phyloP scores from a whole-genome alignment of 2,797 vertebrate species.

The Phrynocephalus guinanensis region DNA sequence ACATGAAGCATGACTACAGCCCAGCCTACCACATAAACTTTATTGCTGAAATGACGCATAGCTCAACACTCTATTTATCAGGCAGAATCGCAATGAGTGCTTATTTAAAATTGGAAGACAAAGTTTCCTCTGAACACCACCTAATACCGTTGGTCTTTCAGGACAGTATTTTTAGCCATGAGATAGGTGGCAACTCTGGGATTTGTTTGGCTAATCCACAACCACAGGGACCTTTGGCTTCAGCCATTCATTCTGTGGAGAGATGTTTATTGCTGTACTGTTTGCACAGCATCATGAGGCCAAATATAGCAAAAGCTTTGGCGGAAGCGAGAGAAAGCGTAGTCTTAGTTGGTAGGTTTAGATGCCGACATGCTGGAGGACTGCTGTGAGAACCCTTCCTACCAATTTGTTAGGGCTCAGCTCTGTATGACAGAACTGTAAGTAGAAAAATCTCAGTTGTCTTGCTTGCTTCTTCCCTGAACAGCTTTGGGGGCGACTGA shows the following conservation, averaged over 20 bases:
- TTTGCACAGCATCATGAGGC: slow-evolving; percentile 8
- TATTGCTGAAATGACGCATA: not conserved
- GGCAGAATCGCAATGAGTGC: not conserved
- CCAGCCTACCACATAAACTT: too few species aligned
- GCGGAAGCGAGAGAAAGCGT: slow-evolving; percentile 14
- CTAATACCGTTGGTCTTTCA: slow-evolving; percentile 8
- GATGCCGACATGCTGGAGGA: not conserved
- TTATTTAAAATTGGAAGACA: slow-evolving; percentile 1
- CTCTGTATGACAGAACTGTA: not conserved
- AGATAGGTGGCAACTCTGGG: slow-evolving; percentile 17
- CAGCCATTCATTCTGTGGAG: not conserved
- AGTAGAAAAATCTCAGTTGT: not conserved
- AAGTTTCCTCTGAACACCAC: not conserved
- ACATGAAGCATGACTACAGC: too few species aligned
- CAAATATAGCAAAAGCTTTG: slow-evolving; percentile 25
- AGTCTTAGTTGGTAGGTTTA: not conserved
- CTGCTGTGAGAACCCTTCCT: not conserved
- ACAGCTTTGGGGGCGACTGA: not conserved
- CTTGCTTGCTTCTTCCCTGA: not conserved
- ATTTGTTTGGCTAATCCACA: slow-evolving; percentile 24
- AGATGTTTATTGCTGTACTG: slow-evolving; percentile 18
- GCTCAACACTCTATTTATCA: not conserved
- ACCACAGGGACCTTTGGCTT: slow-evolving; percentile 38
- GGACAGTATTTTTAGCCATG: slow-evolving; percentile 30
- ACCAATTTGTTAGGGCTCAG: not conserved